Evolutionary conservation across 2,797 vertebrate species (phyloP).

Genomic region (Macrochelys suwanniensis): DNA sequence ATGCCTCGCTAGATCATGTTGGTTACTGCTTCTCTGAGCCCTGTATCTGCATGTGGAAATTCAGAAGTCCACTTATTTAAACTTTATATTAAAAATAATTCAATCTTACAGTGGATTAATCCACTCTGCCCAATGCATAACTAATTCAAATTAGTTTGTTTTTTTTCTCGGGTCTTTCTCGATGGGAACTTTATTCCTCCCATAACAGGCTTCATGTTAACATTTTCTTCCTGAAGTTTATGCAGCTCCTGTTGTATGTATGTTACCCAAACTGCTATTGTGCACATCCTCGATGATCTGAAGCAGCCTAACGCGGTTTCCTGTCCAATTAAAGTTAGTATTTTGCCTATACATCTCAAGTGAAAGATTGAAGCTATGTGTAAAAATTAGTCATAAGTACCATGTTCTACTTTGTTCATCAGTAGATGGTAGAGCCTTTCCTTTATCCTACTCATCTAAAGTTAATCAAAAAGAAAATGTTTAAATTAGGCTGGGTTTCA

Average conservation of each 20-base stretch:
- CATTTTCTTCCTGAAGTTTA: not conserved
- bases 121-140: not conserved
- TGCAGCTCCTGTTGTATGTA: not conserved
- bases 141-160: not conserved
- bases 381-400: not conserved
- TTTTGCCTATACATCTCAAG: not conserved
- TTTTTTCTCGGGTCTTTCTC: not conserved
- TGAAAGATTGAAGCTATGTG: rapidly evolving
- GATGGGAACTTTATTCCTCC: not conserved
- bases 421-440: not conserved
- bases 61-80: not conserved
- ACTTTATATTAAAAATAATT: not conserved
- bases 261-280: not conserved
- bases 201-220: not conserved
- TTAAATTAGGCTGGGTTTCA: not conserved
- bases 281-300: not conserved
- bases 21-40: not conserved
- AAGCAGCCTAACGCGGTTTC: not conserved
- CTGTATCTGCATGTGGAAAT: not conserved
- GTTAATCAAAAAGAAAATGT: not conserved
- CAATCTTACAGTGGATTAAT: not conserved
- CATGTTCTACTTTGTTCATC: not conserved
- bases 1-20: rapidly evolving
- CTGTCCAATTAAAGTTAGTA: not conserved
- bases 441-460: not conserved